Percentiles rank a stretch among this genome's conserved stretches.
phyloP scores from a whole-genome alignment of 2,797 vertebrate species.

The Nyctalus aviator region DNA sequence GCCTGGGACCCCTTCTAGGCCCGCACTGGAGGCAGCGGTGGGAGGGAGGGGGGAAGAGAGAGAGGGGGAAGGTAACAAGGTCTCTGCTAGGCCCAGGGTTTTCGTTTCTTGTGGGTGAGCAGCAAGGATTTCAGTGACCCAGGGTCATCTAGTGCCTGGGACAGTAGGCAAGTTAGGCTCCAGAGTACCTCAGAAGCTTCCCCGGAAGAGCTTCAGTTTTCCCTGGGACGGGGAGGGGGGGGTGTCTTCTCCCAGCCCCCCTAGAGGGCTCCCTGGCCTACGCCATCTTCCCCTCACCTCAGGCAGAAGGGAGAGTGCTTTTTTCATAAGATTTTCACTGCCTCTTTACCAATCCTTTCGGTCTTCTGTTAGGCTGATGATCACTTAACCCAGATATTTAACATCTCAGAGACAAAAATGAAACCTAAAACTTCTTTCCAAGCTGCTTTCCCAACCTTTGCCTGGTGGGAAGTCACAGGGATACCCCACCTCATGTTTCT shows the following conservation, averaged over 20 bases:
- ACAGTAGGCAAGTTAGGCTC: not conserved
- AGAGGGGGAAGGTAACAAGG: not conserved
- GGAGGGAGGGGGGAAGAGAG: too few species aligned
- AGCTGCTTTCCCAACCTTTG: not conserved
- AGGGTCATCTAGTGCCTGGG: too few species aligned
- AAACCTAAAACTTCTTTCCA: not conserved
- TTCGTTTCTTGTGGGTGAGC: not conserved
- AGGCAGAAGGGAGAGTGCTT: not conserved
- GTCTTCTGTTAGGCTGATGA: not conserved
- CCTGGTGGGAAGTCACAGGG: not conserved
- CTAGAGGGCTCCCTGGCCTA: not conserved
- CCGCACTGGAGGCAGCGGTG: not conserved
- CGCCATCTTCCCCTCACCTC: not conserved
- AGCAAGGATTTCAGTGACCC: not conserved
- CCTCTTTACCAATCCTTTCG: not conserved
- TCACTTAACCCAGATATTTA: not conserved
- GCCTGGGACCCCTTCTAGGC: not conserved
- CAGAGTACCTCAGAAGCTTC: not conserved
- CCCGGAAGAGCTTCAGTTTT: not conserved
- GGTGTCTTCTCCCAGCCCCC: not conserved
- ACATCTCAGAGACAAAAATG: not conserved
- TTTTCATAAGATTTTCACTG: fast-evolving
- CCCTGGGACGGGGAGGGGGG: not conserved
- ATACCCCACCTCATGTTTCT: not conserved
- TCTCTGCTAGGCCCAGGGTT: not conserved